Conservation (phyloP, 2,888 invertebrate species). For the Carterocephalus palaemon region DNA sequence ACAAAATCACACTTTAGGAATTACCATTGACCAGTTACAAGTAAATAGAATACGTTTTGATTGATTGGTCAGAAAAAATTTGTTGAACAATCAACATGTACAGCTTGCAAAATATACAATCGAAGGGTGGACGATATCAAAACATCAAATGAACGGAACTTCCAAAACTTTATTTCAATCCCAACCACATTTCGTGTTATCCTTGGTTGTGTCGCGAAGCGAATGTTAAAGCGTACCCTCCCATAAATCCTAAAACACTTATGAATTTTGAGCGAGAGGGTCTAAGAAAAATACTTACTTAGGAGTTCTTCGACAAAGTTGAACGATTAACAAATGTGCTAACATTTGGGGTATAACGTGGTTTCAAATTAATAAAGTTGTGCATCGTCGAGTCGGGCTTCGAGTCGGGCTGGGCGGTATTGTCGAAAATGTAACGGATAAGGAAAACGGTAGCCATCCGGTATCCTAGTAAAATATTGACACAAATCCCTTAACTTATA, state of each 20-base stretch:
- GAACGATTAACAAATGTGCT: slow-evolving; percentile 58
- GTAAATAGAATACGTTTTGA: too few species aligned
- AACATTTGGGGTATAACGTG: slow-evolving; percentile 38
- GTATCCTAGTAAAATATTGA: slow-evolving; percentile 78
- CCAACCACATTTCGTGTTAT: slow-evolving; percentile 64
- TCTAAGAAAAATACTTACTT: slow-evolving; percentile 64
- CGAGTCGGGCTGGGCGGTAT: slow-evolving; percentile 21
- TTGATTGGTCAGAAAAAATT: too few species aligned
- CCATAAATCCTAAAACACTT: slow-evolving; percentile 67
- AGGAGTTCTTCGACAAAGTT: slow-evolving; percentile 41
- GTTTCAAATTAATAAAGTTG: slow-evolving; percentile 66
- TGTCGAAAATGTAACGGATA: slow-evolving; percentile 41
- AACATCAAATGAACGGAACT: slow-evolving; percentile 50
- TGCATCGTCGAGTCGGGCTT: slow-evolving; percentile 27
- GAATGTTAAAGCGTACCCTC: slow-evolving; percentile 63
- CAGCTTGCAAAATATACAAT: too few species aligned
- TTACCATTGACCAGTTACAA: too few species aligned
- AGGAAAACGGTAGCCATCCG: slow-evolving; percentile 44
- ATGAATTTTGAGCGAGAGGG: slow-evolving; percentile 52
- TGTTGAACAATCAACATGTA: too few species aligned
- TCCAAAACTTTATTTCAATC: slow-evolving; percentile 47
- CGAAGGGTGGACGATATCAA: slow-evolving; percentile 52
- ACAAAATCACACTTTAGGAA: too few species aligned
- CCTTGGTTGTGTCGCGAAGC: slow-evolving; percentile 52
- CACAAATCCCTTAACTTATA: slow-evolving; percentile 79